Evolutionary conservation across 2,797 vertebrate species (phyloP).

Genomic region (Hyperoplus immaculatus): DNA sequence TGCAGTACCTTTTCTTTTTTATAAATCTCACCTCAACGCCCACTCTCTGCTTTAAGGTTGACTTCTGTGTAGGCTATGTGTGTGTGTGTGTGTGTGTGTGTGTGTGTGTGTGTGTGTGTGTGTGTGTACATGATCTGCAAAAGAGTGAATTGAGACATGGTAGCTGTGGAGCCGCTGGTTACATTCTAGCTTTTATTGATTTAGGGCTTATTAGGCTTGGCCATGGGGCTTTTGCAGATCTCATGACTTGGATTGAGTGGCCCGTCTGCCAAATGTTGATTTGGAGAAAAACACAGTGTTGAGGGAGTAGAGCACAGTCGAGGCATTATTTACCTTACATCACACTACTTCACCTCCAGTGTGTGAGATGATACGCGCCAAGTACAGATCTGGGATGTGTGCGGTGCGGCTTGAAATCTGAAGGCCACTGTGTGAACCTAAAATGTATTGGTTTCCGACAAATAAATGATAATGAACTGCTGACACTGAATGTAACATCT

Average conservation of each 20-base stretch:
- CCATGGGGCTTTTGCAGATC: conserved; percentile 42
- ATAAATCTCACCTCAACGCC: not conserved
- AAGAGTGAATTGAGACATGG: not conserved
- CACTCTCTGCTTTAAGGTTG: conserved; percentile 10
- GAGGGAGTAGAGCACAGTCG: conserved; percentile 23
- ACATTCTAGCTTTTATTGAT: conserved; percentile 47
- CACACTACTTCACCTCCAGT: conserved; percentile 2
- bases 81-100: too few species aligned
- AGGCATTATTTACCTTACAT: conserved; percentile 41
- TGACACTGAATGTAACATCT: not conserved
- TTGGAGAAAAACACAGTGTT: conserved; percentile 42
- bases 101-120: too few species aligned
- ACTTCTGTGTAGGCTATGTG: too few species aligned
- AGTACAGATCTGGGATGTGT: not conserved
- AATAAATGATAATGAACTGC: not conserved
- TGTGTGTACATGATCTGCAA: not conserved
- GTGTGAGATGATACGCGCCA: conserved; percentile 16
- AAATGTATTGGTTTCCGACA: not conserved
- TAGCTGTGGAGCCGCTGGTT: conserved; percentile 17
- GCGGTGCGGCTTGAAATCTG: not conserved
- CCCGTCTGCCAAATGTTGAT: conserved; percentile 62
- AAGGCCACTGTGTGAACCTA: not conserved
- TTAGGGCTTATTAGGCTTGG: conserved; percentile 46
- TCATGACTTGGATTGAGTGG: conserved; percentile 67
- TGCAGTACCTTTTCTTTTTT: not conserved